Percentiles rank a stretch among this genome's conserved stretches.
Conservation (phyloP, 2,113 vertebrate genomes). For the Todiramphus chloris region DNA sequence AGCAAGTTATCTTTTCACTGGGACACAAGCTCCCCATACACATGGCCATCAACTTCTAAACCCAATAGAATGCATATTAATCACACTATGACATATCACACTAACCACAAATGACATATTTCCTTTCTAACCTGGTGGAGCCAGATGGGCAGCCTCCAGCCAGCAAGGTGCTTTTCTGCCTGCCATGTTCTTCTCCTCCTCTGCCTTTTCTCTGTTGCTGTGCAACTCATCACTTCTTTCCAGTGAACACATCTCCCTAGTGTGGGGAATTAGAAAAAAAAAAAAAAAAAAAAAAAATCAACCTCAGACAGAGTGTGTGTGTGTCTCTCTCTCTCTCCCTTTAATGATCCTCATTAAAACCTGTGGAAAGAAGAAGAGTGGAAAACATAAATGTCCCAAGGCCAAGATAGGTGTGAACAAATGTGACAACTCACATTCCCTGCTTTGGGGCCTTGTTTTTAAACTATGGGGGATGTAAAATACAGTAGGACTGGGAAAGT, state of each 20-base stretch:
- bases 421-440: neutral
- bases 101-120: rapidly evolving
- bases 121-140: neutral
- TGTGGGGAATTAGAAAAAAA: neutral
- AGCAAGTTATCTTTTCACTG: neutral
- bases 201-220: neutral
- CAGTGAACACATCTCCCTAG: neutral
- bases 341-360: neutral
- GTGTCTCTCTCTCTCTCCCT: neutral
- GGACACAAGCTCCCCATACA: rapidly evolving
- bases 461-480: neutral
- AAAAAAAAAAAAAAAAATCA: neutral
- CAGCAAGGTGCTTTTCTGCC: neutral
- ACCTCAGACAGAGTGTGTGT: neutral
- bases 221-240: neutral
- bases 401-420: neutral
- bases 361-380: neutral
- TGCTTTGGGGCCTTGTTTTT: neutral
- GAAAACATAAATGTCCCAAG: neutral
- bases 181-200: neutral
- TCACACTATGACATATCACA: too few relatives aligned
- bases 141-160: neutral
- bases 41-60: neutral
- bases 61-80: rapidly evolving
- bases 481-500: neutral